Conservation (phyloP, 2,888 invertebrate species). For the Ophion costatus region DNA sequence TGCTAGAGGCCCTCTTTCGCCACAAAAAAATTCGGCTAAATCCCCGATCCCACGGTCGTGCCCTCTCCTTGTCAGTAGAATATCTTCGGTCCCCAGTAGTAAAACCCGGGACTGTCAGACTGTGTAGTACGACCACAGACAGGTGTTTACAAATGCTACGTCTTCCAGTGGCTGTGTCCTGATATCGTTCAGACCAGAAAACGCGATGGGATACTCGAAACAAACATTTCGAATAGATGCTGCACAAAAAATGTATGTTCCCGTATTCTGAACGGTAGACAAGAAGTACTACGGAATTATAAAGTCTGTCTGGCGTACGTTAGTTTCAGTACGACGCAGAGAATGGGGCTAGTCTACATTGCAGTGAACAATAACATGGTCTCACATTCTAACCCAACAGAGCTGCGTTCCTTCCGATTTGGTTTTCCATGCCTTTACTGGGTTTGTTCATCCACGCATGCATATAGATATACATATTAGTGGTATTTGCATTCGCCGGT, state of each 20-base stretch:
- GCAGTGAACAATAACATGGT: slow-evolving; percentile 31
- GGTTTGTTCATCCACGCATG: slow-evolving; percentile 5
- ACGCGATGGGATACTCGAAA: not conserved
- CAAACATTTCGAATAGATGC: not conserved
- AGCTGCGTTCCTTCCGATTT: slow-evolving; percentile 25
- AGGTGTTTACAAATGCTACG: too few relatives aligned
- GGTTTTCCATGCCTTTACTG: slow-evolving; percentile 37
- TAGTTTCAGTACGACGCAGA: not conserved
- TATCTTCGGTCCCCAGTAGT: not conserved
- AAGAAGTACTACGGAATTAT: slow-evolving; percentile 25
- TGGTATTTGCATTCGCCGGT: slow-evolving; percentile 35
- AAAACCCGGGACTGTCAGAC: too few relatives aligned
- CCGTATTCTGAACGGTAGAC: not conserved
- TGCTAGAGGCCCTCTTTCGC: too few relatives aligned
- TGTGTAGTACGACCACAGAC: too few relatives aligned
- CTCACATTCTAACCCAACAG: slow-evolving; percentile 26
- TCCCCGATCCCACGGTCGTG: too few relatives aligned
- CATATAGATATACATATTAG: slow-evolving; percentile 16
- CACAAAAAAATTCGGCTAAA: too few relatives aligned
- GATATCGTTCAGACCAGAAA: too few relatives aligned
- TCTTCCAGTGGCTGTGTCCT: too few relatives aligned
- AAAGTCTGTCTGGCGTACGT: slow-evolving; percentile 1
- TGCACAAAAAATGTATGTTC: not conserved
- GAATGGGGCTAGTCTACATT: not conserved
- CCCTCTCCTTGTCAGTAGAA: too few relatives aligned